phyloP scores from a whole-genome alignment of 2,888 invertebrate genomes.

The Suillia variegata region DNA sequence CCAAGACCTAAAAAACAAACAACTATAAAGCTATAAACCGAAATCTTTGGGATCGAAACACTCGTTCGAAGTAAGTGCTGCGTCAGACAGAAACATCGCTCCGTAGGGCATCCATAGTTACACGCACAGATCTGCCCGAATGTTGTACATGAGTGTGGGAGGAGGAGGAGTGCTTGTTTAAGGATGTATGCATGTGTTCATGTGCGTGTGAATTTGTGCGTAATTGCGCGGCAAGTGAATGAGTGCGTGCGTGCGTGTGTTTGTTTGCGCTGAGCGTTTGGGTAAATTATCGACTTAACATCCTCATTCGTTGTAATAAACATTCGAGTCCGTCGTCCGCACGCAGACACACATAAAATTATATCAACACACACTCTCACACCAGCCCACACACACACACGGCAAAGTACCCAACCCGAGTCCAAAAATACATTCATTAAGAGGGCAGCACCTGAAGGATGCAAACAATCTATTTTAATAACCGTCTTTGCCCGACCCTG shows the following conservation, averaged over 20 bases:
- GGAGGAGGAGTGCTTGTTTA: too few species aligned
- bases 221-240: neutral
- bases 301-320: constrained; percentile 23
- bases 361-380: too few species aligned
- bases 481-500: neutral
- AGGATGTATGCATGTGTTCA: too few species aligned
- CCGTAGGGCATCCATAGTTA: neutral
- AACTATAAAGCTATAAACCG: too few species aligned
- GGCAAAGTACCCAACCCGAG: neutral
- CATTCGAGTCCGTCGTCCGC: constrained; percentile 9
- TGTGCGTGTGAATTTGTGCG: neutral
- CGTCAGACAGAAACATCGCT: neutral
- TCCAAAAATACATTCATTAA: constrained; percentile 15
- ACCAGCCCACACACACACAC: constrained; percentile 2
- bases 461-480: constrained; percentile 22
- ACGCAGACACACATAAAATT: neutral
- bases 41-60: too few species aligned
- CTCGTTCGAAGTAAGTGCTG: too few species aligned
- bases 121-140: neutral
- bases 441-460: constrained; percentile 16
- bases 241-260: neutral
- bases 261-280: constrained; percentile 8
- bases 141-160: too few species aligned
- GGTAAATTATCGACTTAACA: constrained; percentile 35
- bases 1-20: too few species aligned